Percentiles rank a stretch among this genome's conserved stretches.
Conservation (phyloP, 1,140 invertebrate genomes). For the Micrasema minimum region DNA sequence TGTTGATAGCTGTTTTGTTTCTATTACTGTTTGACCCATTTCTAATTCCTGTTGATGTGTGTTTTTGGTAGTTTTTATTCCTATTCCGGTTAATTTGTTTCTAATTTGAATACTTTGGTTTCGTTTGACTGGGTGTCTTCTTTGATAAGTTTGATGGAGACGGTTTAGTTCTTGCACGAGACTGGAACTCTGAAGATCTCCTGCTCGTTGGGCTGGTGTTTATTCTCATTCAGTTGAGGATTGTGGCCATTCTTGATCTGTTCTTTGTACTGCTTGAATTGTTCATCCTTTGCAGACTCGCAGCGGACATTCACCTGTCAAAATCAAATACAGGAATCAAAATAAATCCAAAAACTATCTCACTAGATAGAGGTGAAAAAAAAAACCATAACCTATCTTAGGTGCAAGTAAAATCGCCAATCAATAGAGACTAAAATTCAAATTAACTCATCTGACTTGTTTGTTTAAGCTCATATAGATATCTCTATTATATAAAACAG, state of each 20-base stretch:
- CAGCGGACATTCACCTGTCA: constrained; percentile 66
- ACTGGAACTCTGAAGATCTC: constrained; percentile 59
- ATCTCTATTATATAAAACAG: no score
- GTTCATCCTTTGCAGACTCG: constrained; percentile 58
- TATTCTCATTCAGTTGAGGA: constrained; percentile 66
- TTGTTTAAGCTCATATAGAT: no score
- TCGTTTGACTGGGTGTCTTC: background rate
- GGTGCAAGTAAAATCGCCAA: no score
- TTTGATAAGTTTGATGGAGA: background rate
- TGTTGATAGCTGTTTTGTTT: no score
- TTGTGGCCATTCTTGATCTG: constrained; percentile 69
- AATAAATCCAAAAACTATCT: no score
- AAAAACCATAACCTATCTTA: no score
- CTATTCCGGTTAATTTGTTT: background rate
- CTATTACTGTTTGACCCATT: no score
- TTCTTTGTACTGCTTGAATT: constrained; percentile 61
- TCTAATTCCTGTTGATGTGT: no score
- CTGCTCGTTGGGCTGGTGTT: constrained; percentile 47
- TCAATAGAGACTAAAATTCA: no score
- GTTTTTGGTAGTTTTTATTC: background rate
- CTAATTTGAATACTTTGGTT: background rate
- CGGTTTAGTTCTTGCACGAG: constrained; percentile 56
- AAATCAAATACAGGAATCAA: background rate
- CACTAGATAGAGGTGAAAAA: no score
- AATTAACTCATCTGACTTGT: no score